Evolutionary conservation across 2,113 vertebrate species (phyloP).

Genomic region (Rousettus leschenaultii): DNA sequence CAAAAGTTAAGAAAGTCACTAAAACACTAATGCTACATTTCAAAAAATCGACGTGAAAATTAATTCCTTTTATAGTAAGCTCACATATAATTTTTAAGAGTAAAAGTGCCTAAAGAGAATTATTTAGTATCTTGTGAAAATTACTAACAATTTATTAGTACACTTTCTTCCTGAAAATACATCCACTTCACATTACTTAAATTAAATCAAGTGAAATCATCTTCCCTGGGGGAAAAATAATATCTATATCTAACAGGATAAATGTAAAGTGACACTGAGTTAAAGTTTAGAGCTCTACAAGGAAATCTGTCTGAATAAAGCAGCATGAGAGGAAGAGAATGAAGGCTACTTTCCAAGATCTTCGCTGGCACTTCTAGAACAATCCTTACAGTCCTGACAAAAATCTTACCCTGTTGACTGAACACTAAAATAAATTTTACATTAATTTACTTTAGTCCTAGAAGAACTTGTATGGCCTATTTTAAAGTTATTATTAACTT

Average conservation of each 20-base stretch:
- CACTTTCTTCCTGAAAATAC: constrained; percentile 43
- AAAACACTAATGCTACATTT: neutral
- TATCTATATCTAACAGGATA: neutral
- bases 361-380: rapidly evolving
- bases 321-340: rapidly evolving
- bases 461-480: neutral
- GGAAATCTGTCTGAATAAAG: neutral
- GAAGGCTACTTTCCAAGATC: neutral
- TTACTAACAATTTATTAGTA: constrained; percentile 38
- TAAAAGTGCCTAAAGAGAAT: constrained; percentile 20
- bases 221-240: neutral
- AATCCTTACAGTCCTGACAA: neutral
- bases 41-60: constrained; percentile 49
- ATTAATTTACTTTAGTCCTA: neutral
- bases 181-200: neutral
- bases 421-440: neutral
- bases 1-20: neutral
- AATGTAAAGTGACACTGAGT: neutral
- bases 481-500: neutral
- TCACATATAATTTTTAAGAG: constrained; percentile 9
- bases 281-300: neutral
- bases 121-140: constrained; percentile 51
- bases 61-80: constrained; percentile 38
- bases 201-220: constrained; percentile 39
- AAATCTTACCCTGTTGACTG: neutral